Conservation (phyloP, 2,888 invertebrate genomes). For the Rotaria sp. region DNA sequence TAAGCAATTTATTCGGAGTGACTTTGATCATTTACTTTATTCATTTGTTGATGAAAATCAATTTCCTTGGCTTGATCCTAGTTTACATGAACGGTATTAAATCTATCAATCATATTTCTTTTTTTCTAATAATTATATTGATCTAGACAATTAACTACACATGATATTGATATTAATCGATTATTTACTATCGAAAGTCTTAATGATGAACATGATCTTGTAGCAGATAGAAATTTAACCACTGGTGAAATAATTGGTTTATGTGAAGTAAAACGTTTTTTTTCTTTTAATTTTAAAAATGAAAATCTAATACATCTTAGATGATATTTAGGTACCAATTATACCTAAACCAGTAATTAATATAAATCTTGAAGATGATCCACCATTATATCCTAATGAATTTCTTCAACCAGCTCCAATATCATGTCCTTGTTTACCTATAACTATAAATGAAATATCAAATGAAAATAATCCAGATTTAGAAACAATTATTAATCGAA, state of each 20-base stretch:
- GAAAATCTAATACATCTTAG: not conserved
- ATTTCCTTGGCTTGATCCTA: constrained; percentile 2
- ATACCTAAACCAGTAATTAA: not conserved
- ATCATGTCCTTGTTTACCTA: not conserved
- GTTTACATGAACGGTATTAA: not conserved
- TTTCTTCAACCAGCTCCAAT: not conserved
- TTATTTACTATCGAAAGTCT: not conserved
- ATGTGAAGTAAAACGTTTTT: not conserved
- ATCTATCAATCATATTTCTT: not conserved
- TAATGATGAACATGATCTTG: not conserved
- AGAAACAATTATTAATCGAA: constrained; percentile 13
- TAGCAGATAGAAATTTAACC: not conserved
- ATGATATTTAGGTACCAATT: not conserved
- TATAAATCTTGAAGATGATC: not conserved
- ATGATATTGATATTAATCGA: not conserved
- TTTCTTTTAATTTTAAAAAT: no score
- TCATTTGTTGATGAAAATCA: not conserved
- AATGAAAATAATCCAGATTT: not conserved
- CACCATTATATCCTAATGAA: not conserved
- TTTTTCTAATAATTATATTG: not conserved
- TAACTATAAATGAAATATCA: not conserved
- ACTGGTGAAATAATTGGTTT: not conserved
- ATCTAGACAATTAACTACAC: not conserved
- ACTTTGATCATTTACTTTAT: not conserved
- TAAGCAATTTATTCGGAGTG: not conserved